Base-by-base conservation (phyloP, 2,888 invertebrate species). In the Nezara viridula region DNA sequence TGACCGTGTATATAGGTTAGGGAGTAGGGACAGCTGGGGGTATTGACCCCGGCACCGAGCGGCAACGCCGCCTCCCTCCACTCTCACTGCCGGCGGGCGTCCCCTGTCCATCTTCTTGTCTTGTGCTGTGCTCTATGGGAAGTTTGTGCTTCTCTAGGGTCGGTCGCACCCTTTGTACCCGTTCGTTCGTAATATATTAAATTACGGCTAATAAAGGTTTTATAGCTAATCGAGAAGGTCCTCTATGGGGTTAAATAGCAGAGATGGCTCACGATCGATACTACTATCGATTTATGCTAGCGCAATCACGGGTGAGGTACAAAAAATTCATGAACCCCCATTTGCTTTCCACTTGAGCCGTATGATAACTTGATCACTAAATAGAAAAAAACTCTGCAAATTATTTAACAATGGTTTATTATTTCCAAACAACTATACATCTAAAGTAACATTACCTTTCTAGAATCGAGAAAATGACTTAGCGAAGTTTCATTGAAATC, bases 11-110 rank as follows among this genome's bases (percentile, higher is more conserved):
- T 88, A 88, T 88, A 88, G 88, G 88, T 66, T 66, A 88, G 86
- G 50, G 86, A 37, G 44, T 86, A 55, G 86, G 19, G 60, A 14
- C 16, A 49, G 73, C 40, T 49, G 88, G 88, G 88, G 60, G 24
- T 88, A 73, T 73, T 73, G 73, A 88, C 88, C 88, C 55, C 86
- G 77, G 88, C 89, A 60, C 55, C 27, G 86, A 85, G 89, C 89
- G 86, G 90, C 90, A 89, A 91, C 90, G 90, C 89, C 85, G 90
- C 89, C 92, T 92, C 92, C 91, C 92, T 92, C 92, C 92, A 91
- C 90, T 91, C 49, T 37, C 86, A 49, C 49, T 73, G 52, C 66
- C 77, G 27, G 52, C 49, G 66, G 86, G 49, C 49, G n/a, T 24
- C 44, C 77, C 24, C 37, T 37, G 19, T 55, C 60, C 52, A 52